A percentile compares a stretch with the other conserved stretches of the same genome.
phyloP scores from a whole-genome alignment of 92 coral and sea anemone species.

The Porites lobata region DNA sequence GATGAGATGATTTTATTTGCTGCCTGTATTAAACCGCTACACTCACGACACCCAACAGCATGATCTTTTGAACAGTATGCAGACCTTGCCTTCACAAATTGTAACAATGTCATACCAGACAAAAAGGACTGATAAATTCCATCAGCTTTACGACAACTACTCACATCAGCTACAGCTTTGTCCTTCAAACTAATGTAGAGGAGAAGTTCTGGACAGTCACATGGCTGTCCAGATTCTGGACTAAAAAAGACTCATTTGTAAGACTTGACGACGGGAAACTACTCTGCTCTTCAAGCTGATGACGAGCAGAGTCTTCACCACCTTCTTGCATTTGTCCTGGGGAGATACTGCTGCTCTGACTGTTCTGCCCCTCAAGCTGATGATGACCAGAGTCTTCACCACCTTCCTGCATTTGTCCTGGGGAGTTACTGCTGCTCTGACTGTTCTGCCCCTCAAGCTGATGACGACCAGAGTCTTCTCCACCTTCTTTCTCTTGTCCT shows the following conservation, averaged over 20 bases:
- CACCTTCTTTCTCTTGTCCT: not conserved
- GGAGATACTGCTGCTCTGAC: no score
- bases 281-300: no score
- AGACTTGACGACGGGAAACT: not conserved
- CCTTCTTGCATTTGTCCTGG: no score
- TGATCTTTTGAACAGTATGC: constrained; percentile 30
- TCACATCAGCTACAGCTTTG: not conserved
- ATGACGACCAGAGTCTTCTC: not conserved
- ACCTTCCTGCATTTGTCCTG: not conserved
- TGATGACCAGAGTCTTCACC: not conserved
- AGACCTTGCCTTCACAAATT: constrained; percentile 24
- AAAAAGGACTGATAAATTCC: constrained; percentile 40
- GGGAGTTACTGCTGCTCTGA: not conserved
- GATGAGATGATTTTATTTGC: constrained; percentile 23
- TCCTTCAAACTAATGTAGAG: constrained; percentile 22
- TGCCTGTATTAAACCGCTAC: constrained; percentile 15
- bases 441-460: not conserved
- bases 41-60: constrained; percentile 27
- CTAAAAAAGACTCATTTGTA: constrained; percentile 28
- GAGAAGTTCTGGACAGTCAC: constrained; percentile 48
- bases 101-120: constrained; percentile 15
- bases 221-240: constrained; percentile 40
- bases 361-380: no score
- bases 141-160: constrained; percentile 26
- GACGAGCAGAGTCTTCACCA: no score